These are phyloP conservation scores for Perodicticus potto DNA, from an alignment of 2,797 vertebrate genomes.

Conservation along the genomic window DNA sequence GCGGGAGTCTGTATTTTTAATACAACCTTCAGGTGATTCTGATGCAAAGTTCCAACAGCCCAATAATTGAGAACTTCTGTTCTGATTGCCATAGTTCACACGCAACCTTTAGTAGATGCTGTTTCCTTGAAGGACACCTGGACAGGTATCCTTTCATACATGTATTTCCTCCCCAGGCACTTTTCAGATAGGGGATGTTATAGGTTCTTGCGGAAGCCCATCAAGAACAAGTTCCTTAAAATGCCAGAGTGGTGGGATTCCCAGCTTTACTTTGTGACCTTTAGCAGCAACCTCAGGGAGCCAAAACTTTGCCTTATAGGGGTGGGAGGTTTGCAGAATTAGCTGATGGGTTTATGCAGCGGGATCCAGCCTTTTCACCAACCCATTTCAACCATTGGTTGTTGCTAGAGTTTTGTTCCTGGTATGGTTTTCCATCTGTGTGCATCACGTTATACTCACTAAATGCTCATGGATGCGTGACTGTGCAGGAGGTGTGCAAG, in stretches of 20 bases:
- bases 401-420: slow-evolving; percentile 28
- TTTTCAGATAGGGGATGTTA: slow-evolving; percentile 22
- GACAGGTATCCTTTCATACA: neutral
- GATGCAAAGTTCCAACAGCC: neutral
- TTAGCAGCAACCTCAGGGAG: neutral
- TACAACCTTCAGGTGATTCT: neutral
- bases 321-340: neutral
- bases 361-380: neutral
- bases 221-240: neutral
- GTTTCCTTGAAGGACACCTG: neutral
- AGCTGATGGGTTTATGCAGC: neutral
- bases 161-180: neutral
- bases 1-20: slow-evolving; percentile 13
- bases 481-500: slow-evolving; percentile 48
- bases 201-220: neutral
- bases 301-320: neutral
- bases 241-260: neutral
- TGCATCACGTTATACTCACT: neutral
- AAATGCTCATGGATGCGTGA: slow-evolving; percentile 71
- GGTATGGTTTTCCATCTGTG: slow-evolving; percentile 63
- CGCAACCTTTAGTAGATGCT: neutral
- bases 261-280: neutral
- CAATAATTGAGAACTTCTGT: neutral
- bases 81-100: neutral
- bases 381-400: neutral